Percentiles rank a stretch among this genome's conserved stretches.
Conservation (phyloP, 2,113 vertebrate genomes). For the Takifugu bimaculatus region DNA sequence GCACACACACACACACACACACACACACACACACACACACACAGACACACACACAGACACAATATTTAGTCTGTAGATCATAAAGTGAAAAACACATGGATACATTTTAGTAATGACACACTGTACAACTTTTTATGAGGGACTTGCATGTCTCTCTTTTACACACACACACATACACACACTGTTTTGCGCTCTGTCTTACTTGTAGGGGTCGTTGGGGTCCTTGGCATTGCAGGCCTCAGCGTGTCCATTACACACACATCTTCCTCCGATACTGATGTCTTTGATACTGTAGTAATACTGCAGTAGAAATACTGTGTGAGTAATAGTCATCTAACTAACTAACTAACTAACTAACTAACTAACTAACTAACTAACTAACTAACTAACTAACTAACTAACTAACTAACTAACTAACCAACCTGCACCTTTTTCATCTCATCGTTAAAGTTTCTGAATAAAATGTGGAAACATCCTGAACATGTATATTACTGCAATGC, state of each 20-base stretch:
- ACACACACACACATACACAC: background rate
- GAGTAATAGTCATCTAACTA: background rate
- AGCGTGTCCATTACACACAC: conserved; percentile 94
- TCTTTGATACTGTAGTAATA: conserved; percentile 99
- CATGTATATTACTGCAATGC: too few relatives aligned
- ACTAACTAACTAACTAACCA: too few relatives aligned
- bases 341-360: too few relatives aligned
- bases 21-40: conserved; percentile 3
- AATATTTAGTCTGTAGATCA: too few relatives aligned
- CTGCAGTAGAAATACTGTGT: conserved; percentile 57
- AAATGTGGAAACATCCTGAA: too few relatives aligned
- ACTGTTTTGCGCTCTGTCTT: conserved; percentile 14
- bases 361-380: too few relatives aligned
- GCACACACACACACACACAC: background rate
- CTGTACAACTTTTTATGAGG: too few relatives aligned
- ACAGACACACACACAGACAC: conserved; percentile 3
- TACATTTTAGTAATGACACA: background rate
- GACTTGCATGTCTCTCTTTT: too few relatives aligned
- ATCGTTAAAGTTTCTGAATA: too few relatives aligned
- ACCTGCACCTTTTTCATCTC: too few relatives aligned
- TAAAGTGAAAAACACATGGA: background rate
- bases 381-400: too few relatives aligned
- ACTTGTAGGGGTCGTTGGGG: conserved; percentile 90
- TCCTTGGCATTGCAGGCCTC: conserved; percentile 88
- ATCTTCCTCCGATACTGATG: conserved; percentile 94